Percentiles rank a stretch among this genome's conserved stretches.
Conservation (phyloP, 2,797 vertebrate species). For the Neostethus bicornis region DNA sequence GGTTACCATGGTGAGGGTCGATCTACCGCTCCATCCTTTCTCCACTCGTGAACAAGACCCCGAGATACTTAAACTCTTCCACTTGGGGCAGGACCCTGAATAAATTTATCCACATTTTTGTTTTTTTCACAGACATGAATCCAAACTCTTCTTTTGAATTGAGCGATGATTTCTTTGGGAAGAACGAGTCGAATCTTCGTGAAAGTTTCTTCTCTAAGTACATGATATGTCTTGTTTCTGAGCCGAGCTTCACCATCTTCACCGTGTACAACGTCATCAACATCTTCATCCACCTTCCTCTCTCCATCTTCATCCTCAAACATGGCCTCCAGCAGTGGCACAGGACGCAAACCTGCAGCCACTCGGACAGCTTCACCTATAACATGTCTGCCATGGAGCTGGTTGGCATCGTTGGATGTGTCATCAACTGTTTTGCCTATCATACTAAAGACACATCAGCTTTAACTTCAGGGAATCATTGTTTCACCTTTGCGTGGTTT, state of each 20-base stretch:
- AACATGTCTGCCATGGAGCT: conserved; percentile 2
- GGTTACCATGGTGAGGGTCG: too few species aligned
- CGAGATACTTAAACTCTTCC: too few species aligned
- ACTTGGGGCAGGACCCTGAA: too few species aligned
- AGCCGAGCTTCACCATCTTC: not conserved
- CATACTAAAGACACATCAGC: not conserved
- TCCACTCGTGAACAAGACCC: too few species aligned
- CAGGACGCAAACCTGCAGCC: not conserved
- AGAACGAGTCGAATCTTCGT: not conserved
- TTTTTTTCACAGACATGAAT: too few species aligned
- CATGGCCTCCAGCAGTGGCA: not conserved
- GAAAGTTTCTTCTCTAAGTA: not conserved
- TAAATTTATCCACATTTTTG: too few species aligned
- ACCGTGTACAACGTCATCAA: too few species aligned
- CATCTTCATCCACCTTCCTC: not conserved
- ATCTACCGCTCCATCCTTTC: too few species aligned
- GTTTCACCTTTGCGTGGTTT: not conserved
- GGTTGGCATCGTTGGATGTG: not conserved
- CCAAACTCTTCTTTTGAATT: too few species aligned
- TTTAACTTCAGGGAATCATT: not conserved
- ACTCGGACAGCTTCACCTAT: not conserved
- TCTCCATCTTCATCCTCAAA: not conserved
- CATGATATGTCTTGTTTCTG: not conserved
- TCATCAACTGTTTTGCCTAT: not conserved
- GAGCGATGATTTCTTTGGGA: not conserved